phyloP scores from a whole-genome alignment of 2,888 invertebrate genomes.

The Plagodis pulveraria region DNA sequence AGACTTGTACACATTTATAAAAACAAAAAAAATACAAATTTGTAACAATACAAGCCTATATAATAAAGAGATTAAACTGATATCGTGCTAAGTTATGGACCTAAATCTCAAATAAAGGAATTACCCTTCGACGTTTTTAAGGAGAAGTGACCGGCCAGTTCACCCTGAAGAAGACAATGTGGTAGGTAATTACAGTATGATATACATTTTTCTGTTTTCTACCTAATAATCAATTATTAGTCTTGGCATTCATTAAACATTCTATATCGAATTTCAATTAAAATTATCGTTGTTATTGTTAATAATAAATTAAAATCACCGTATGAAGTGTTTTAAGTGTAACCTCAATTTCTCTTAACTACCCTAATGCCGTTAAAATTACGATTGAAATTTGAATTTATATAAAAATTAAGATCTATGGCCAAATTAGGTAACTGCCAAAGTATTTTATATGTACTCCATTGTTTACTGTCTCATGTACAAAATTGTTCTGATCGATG shows the following conservation, averaged over 20 bases:
- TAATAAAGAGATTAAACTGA: too few species aligned
- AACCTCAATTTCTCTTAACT: slow-evolving; percentile 4
- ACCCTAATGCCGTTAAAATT: slow-evolving; percentile 13
- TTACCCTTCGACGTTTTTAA: too few species aligned
- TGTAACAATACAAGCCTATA: too few species aligned
- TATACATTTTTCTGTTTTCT: neutral
- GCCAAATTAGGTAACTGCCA: slow-evolving; percentile 75
- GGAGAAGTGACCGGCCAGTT: too few species aligned
- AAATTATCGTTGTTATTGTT: slow-evolving; percentile 9
- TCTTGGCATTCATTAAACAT: neutral
- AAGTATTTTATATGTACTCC: slow-evolving; percentile 56
- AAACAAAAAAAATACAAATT: too few species aligned
- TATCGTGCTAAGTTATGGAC: too few species aligned
- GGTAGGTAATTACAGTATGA: too few species aligned
- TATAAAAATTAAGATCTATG: slow-evolving; percentile 51
- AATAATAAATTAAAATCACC: slow-evolving; percentile 2
- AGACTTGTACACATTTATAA: too few species aligned
- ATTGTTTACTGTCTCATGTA: slow-evolving; percentile 61
- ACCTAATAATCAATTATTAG: neutral
- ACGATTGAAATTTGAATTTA: slow-evolving; percentile 36
- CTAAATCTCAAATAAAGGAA: too few species aligned
- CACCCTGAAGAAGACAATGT: too few species aligned
- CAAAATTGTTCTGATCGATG: slow-evolving; percentile 61
- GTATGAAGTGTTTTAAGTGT: slow-evolving; percentile 8
- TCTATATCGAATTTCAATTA: neutral